Evolutionary conservation across 1,140 invertebrate species (phyloP).

Genomic region (Drosophila teissieri): DNA sequence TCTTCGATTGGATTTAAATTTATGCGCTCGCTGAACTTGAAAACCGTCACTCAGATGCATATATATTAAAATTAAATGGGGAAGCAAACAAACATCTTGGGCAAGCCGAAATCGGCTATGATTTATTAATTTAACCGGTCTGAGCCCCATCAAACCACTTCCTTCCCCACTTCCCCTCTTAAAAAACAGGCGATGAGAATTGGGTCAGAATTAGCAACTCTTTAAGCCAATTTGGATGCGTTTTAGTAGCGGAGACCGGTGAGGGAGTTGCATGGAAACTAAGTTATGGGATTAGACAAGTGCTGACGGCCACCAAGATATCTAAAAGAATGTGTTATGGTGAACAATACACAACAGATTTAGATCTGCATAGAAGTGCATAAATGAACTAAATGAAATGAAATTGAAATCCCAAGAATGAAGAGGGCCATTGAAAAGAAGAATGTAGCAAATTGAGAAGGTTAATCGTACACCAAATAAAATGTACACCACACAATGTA

Average conservation of each 20-base stretch:
- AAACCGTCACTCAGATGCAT: slow-evolving; percentile 24
- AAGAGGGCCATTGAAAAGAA: neutral
- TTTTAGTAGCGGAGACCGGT: slow-evolving; percentile 27
- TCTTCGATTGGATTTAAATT: slow-evolving; percentile 52
- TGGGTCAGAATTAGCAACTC: slow-evolving; percentile 75
- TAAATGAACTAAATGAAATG: neutral
- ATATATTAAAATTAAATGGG: slow-evolving; percentile 38
- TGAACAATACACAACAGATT: neutral
- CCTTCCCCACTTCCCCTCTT: neutral
- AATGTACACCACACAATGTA: too few relatives aligned
- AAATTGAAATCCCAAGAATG: neutral
- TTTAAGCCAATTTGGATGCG: slow-evolving; percentile 54
- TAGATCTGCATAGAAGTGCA: neutral
- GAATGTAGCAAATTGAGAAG: neutral
- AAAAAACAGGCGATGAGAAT: slow-evolving; percentile 58
- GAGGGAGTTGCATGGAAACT: slow-evolving; percentile 24
- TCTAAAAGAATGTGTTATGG: neutral
- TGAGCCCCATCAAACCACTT: slow-evolving; percentile 8
- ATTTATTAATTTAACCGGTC: slow-evolving; percentile 60
- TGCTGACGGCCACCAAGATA: slow-evolving; percentile 14
- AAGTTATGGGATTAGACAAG: slow-evolving; percentile 28
- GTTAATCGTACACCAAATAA: too few relatives aligned
- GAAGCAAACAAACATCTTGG: slow-evolving; percentile 55
- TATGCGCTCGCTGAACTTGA: slow-evolving; percentile 67
- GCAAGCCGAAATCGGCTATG: slow-evolving; percentile 59